Evolutionary conservation across 2,113 vertebrate genomes (phyloP).

Genomic region (Pithys albifrons): DNA sequence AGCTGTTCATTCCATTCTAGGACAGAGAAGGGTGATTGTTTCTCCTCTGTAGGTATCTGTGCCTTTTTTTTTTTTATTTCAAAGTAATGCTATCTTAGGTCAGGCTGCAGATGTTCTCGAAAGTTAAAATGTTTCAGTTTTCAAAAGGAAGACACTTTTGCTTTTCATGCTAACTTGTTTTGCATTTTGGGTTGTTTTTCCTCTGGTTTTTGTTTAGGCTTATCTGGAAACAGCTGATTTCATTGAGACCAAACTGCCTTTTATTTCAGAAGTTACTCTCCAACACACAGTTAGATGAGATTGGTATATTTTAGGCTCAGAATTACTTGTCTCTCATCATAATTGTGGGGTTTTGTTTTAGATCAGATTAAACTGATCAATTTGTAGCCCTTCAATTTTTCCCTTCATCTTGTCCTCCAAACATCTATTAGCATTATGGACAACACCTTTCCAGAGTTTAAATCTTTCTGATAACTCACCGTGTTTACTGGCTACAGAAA

Average conservation of each 20-base stretch:
- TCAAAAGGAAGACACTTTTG: background rate
- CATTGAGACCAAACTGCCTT: background rate
- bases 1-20: background rate
- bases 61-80: background rate
- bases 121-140: background rate
- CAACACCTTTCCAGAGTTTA: background rate
- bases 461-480: background rate
- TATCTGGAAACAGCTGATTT: background rate
- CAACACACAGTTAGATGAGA: background rate
- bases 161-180: background rate
- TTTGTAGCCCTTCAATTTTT: background rate
- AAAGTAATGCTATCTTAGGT: background rate
- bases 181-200: background rate
- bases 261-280: background rate
- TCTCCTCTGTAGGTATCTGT: background rate
- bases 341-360: background rate
- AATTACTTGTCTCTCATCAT: background rate
- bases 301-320: background rate
- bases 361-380: background rate
- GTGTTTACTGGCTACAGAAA: background rate
- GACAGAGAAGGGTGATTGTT: background rate
- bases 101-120: background rate
- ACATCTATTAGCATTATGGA: background rate
- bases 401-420: background rate
- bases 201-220: background rate